These are phyloP conservation scores for Lagenorhynchus albirostris DNA, from an alignment of 2,113 vertebrate species.

Conservation along the genomic window DNA sequence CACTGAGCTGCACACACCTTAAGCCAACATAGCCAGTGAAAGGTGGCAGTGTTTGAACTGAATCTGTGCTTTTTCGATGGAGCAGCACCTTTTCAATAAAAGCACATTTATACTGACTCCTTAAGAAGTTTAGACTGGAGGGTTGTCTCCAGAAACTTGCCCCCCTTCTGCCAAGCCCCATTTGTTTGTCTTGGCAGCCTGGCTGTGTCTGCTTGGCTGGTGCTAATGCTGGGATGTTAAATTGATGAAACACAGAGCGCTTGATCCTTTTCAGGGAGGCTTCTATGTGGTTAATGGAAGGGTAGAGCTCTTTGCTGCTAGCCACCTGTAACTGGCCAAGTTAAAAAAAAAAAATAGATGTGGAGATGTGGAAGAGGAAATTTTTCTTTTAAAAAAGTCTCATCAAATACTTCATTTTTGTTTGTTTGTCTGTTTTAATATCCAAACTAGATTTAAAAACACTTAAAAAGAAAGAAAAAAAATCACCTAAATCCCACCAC, in stretches of 20 bases:
- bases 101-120: conserved; percentile 88
- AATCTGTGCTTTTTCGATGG: conserved; percentile 83
- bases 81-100: conserved; percentile 86
- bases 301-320: conserved; percentile 71
- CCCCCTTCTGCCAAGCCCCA: conserved; percentile 86
- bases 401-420: background rate
- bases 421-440: conserved; percentile 7
- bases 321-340: conserved; percentile 87
- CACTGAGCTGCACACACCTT: conserved; percentile 91
- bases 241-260: conserved; percentile 92
- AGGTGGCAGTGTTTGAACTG: conserved; percentile 91
- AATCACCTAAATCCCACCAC: background rate
- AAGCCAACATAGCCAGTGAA: conserved; percentile 92
- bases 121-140: conserved; percentile 94
- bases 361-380: conserved; percentile 45
- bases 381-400: conserved; percentile 35
- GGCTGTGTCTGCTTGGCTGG: conserved; percentile 90
- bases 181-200: conserved; percentile 94
- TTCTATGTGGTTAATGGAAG: conserved; percentile 84
- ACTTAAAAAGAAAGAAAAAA: background rate
- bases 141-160: conserved; percentile 89
- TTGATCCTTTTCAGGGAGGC: conserved; percentile 88
- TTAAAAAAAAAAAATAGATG: background rate
- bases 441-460: conserved; percentile 13
- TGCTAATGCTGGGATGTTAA: conserved; percentile 88